Evolutionary conservation across 2,888 invertebrate species (phyloP).

Genomic region (Scaptomyza cyrtandrae): DNA sequence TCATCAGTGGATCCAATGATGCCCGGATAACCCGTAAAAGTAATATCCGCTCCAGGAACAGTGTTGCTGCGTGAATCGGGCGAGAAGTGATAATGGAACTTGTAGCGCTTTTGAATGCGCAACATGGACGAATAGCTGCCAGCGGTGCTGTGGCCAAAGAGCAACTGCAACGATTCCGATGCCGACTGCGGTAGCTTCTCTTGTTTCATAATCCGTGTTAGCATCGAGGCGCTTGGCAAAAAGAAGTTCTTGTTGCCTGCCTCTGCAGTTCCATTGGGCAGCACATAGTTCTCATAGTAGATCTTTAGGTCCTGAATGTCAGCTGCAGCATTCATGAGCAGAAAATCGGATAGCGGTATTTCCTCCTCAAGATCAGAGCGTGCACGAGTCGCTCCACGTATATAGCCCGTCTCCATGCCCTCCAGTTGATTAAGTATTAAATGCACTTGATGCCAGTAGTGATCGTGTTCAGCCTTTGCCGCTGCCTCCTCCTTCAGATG

Average conservation of each 20-base stretch:
- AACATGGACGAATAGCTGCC: constrained; percentile 93
- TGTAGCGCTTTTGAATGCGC: constrained; percentile 93
- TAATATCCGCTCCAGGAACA: constrained; percentile 89
- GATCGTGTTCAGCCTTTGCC: constrained; percentile 86
- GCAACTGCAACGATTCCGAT: constrained; percentile 86
- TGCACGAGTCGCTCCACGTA: constrained; percentile 88
- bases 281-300: constrained; percentile 83
- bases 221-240: constrained; percentile 85
- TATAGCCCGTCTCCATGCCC: constrained; percentile 91
- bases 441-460: constrained; percentile 93
- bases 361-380: constrained; percentile 87
- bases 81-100: constrained; percentile 89
- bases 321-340: constrained; percentile 90
- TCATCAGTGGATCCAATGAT: constrained; percentile 93
- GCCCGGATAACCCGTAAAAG: constrained; percentile 94
- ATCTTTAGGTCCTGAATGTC: constrained; percentile 88
- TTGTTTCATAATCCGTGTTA: constrained; percentile 78
- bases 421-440: constrained; percentile 91
- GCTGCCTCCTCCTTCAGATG: constrained; percentile 88
- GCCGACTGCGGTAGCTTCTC: constrained; percentile 60
- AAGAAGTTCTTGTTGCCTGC: constrained; percentile 86
- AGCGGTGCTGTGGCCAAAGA: constrained; percentile 92
- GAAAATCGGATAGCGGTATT: constrained; percentile 88
- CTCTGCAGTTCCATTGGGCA: constrained; percentile 57
- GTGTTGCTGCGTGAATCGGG: constrained; percentile 85